Percentiles rank a stretch among this genome's conserved stretches.
phyloP scores from a whole-genome alignment of 2,797 vertebrate genomes.

The Oceanodroma leucorhoa region DNA sequence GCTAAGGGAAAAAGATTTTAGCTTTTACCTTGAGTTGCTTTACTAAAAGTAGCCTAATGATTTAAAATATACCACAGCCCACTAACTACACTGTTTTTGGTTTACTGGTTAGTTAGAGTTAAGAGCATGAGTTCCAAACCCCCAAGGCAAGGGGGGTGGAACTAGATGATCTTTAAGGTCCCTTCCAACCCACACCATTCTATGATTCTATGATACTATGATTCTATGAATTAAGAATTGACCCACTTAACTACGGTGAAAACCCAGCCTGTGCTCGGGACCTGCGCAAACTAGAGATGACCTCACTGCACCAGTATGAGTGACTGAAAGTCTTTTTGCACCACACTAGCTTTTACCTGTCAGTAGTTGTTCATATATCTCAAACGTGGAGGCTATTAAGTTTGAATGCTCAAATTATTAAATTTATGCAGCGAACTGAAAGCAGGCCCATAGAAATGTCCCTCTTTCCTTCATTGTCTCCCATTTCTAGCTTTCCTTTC shows the following conservation, averaged over 20 bases:
- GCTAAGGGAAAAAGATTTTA: not conserved
- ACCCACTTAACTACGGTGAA: not conserved
- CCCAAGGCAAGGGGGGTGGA: accelerated
- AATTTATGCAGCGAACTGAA: not conserved
- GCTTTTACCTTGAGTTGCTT: not conserved
- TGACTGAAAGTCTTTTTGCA: not conserved
- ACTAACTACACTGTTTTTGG: not conserved
- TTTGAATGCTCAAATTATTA: not conserved
- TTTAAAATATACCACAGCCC: not conserved
- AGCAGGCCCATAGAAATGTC: not conserved
- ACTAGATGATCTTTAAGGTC: not conserved
- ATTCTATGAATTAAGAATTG: not conserved
- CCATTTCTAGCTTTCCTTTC: not conserved
- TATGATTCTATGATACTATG: not conserved
- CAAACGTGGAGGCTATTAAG: not conserved
- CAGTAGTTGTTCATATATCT: not conserved
- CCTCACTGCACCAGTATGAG: not conserved
- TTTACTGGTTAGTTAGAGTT: not conserved
- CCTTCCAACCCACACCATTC: not conserved
- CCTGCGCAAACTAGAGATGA: not conserved
- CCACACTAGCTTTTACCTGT: not conserved
- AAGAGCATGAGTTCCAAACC: not conserved
- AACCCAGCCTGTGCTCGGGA: not conserved
- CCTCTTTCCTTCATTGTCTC: not conserved
- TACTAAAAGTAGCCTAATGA: not conserved